Conservation (phyloP, 2,113 vertebrate species). For the Heptranchias perlo region DNA sequence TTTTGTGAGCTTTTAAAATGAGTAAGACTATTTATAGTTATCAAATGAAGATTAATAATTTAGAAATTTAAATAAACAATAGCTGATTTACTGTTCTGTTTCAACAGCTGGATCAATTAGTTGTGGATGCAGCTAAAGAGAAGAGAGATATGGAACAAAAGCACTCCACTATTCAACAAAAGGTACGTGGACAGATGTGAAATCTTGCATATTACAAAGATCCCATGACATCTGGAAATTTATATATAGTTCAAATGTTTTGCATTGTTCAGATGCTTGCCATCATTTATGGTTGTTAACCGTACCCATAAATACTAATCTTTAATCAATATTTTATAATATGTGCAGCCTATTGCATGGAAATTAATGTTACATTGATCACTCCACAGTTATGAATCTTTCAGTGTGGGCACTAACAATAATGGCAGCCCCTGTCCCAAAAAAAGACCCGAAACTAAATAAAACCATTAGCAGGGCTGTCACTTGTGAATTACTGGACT, state of each 20-base stretch:
- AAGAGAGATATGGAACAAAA: conserved; percentile 95
- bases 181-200: conserved; percentile 61
- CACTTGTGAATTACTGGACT: background rate
- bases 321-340: background rate
- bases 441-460: background rate
- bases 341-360: background rate
- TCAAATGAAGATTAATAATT: background rate
- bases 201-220: background rate
- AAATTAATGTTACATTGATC: background rate
- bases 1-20: background rate
- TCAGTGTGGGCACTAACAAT: background rate
- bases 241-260: background rate
- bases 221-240: too few species aligned
- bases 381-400: background rate
- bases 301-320: background rate
- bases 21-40: too few species aligned
- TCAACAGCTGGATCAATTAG: conserved; percentile 87
- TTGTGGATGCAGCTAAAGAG: conserved; percentile 86
- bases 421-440: background rate
- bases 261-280: background rate
- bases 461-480: background rate
- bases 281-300: background rate
- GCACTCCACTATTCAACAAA: conserved; percentile 96
- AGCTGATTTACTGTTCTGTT: conserved; percentile 41
- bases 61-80: background rate